phyloP scores from a whole-genome alignment of 2,888 invertebrate species.

The Tiphia femorata region DNA sequence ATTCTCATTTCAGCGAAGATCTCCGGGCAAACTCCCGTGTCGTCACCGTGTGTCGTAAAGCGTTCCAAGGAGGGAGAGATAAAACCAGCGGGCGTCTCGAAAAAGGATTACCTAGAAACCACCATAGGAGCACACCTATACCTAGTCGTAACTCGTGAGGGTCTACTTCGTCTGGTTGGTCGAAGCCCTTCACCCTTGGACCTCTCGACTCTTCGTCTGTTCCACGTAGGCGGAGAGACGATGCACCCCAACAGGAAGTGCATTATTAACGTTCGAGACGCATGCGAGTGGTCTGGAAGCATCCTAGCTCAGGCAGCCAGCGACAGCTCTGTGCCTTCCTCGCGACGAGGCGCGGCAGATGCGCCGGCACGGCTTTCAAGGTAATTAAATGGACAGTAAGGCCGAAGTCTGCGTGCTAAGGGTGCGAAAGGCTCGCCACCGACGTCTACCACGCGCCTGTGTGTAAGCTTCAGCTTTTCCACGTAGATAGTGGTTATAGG shows the following conservation, averaged over 20 bases:
- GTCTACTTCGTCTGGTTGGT: too few relatives aligned
- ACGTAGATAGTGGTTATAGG: too few relatives aligned
- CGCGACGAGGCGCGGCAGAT: conserved; percentile 7
- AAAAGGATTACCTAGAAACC: background rate
- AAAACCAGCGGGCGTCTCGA: background rate
- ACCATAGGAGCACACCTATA: background rate
- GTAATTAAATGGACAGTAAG: conserved; percentile 47
- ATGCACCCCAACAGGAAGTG: conserved; percentile 23
- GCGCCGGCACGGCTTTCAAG: conserved; percentile 40
- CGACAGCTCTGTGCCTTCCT: conserved; percentile 4
- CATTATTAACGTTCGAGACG: conserved; percentile 32
- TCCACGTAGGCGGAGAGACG: conserved; percentile 6
- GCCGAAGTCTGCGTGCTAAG: background rate
- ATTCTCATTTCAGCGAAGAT: too few relatives aligned
- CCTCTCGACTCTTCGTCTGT: too few relatives aligned
- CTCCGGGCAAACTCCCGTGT: too few relatives aligned
- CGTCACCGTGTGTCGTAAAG: too few relatives aligned
- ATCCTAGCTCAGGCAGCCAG: background rate
- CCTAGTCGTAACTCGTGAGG: too few relatives aligned
- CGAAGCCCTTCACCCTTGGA: too few relatives aligned
- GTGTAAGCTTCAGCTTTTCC: too few relatives aligned
- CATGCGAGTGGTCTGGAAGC: background rate
- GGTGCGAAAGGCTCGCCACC: background rate
- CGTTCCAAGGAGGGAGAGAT: background rate
- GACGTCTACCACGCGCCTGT: background rate